Conservation (phyloP, 2,113 vertebrate species). For the Astatoreochromis straeleni region DNA sequence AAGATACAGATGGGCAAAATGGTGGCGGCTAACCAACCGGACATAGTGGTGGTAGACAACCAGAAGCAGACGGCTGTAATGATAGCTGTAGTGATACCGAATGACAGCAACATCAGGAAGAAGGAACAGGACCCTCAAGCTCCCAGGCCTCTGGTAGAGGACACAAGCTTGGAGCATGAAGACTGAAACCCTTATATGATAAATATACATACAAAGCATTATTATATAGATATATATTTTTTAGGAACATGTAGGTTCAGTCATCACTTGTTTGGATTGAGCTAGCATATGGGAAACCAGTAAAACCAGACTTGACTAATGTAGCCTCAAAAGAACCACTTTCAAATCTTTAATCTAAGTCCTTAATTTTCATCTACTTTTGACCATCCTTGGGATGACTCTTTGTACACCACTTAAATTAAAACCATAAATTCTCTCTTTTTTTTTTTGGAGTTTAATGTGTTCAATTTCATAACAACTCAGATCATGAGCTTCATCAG, state of each 20-base stretch:
- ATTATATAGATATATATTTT: background rate
- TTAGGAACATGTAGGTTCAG: background rate
- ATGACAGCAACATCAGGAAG: background rate
- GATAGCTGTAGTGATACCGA: background rate
- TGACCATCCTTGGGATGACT: background rate
- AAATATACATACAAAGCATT: background rate
- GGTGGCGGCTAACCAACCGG: rapidly evolving
- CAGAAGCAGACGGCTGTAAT: background rate
- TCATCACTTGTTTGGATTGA: background rate
- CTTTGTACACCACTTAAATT: background rate
- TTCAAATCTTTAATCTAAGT: background rate
- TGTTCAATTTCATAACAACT: background rate
- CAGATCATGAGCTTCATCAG: background rate
- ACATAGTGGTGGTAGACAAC: background rate
- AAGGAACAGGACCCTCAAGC: background rate
- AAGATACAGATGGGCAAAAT: background rate
- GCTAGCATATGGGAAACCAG: background rate
- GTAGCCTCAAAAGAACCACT: background rate
- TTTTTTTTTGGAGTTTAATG: background rate
- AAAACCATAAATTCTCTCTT: rapidly evolving
- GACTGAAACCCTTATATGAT: background rate
- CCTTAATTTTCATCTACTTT: background rate
- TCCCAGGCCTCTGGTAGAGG: background rate
- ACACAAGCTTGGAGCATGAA: background rate
- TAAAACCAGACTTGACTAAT: background rate